Evolutionary conservation across 53 echinoderm and acorn worm species (phyloP).

Genomic region (Echinometra lucunter): DNA sequence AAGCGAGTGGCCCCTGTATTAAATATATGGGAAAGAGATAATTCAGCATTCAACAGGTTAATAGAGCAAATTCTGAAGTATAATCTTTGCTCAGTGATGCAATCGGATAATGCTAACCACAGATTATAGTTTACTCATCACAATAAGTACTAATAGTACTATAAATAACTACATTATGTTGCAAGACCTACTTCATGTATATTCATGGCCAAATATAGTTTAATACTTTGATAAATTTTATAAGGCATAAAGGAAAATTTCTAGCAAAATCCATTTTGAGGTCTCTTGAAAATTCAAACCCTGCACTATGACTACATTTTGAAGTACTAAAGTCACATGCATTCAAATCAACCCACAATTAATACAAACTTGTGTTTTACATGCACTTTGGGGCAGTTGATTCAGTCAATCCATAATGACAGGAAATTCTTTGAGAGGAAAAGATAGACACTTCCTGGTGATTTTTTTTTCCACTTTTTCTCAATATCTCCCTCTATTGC

Average conservation of each 20-base stretch:
- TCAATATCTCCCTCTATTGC: slow-evolving; percentile 2
- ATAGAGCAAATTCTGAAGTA: too few species aligned
- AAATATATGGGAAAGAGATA: too few species aligned
- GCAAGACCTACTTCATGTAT: neutral
- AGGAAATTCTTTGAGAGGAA: slow-evolving; percentile 50
- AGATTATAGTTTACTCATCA: neutral
- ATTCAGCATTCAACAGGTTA: too few species aligned
- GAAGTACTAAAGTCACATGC: neutral
- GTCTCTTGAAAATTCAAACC: neutral
- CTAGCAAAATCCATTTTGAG: neutral
- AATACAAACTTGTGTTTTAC: neutral
- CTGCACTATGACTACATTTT: neutral
- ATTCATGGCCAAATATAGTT: too few species aligned
- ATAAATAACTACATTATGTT: neutral
- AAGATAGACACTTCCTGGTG: slow-evolving; percentile 49
- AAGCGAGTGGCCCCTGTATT: too few species aligned
- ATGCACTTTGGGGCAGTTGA: slow-evolving; percentile 31
- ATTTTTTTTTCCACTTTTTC: neutral
- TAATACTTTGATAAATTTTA: too few species aligned
- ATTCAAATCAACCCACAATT: neutral
- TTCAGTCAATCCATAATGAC: slow-evolving; percentile 35
- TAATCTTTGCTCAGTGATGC: neutral
- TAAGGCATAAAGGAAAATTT: neutral
- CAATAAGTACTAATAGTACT: neutral
- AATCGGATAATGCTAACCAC: neutral